Base-by-base conservation (phyloP, 2,113 vertebrate species). In the Mesitornis unicolor region DNA sequence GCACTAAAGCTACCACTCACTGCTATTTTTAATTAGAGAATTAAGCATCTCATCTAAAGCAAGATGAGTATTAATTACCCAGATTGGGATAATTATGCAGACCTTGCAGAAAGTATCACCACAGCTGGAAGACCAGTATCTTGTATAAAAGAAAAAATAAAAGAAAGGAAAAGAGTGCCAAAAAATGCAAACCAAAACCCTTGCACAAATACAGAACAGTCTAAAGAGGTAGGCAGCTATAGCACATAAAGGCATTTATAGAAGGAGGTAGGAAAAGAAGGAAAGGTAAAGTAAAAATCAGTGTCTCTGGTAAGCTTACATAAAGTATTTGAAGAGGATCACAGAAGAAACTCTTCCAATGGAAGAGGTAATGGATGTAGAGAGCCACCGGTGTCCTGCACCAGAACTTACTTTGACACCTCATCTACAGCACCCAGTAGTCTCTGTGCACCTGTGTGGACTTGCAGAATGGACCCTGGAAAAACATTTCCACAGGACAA, bases 11-110 rank as follows among this genome's bases (percentile, higher is more conserved):
- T 80, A 84, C 76, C 61, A 76, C 69, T 96, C 70, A 69, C 47
- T 94, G 87, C 38, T 94, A 63, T 65, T 94, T 96, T 91, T 97
- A 96, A 94, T 96, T 95, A 93, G 50, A 93, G 89, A 96, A 95
- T 82, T 87, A 96, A 87, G 45, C 53, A 87, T 16, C 65, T 82
- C 84, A 43, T 84, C 69, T 61, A 79, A 91, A 84, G 87, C 35
- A 85, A 48, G 6, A 45, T 45, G 71, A 53, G 51, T 71, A 84
- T 91, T 93, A 95, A 95, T 90, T 87, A 96, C 33, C 21, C 65
- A 84, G 84, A 75, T 36, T 43, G 68, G 45, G 57, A 82, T 38
- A 74, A 85, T 74, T 80, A 83, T 16, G 29, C 22, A 77, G 50
- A n/a, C 43, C 38, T 75, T 73, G 59, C 65, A 93, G 59, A 83